These are phyloP conservation scores for Salmo trutta DNA, from an alignment of 2,797 vertebrate species.

Conservation along the genomic window DNA sequence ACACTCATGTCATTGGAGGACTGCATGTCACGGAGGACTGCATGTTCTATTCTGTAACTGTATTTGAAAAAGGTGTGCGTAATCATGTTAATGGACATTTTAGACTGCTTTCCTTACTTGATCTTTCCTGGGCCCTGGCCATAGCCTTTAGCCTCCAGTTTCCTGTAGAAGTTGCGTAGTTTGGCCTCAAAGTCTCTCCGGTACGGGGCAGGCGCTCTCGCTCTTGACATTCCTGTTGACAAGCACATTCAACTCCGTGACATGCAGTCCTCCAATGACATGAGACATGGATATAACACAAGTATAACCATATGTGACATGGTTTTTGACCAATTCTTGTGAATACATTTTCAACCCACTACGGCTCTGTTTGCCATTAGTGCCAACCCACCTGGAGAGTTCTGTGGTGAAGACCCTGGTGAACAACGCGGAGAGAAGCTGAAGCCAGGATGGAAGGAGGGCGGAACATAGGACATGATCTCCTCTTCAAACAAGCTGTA, in stretches of 20 bases:
- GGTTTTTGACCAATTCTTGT: not conserved
- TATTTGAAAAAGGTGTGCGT: not conserved
- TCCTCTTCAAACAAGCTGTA: conserved; percentile 90
- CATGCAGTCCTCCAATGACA: not conserved
- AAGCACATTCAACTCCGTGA: not conserved
- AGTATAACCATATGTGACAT: not conserved
- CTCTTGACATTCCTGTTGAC: conserved; percentile 80
- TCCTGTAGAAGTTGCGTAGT: conserved; percentile 88
- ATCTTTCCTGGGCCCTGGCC: conserved; percentile 90
- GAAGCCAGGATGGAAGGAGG: conserved; percentile 85
- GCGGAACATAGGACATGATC: conserved; percentile 87
- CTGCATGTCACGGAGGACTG: no score
- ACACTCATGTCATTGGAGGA: no score
- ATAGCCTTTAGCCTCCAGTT: conserved; percentile 90
- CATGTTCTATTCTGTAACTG: not conserved
- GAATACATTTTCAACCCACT: not conserved
- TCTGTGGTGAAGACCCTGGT: conserved; percentile 87
- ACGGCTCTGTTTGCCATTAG: not conserved
- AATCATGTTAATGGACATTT: not conserved
- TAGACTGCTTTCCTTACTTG: conserved; percentile 74
- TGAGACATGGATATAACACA: not conserved
- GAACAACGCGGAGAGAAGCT: conserved; percentile 88
- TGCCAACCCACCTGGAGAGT: conserved; percentile 73
- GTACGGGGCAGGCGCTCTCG: conserved; percentile 86
- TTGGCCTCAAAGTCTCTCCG: conserved; percentile 90